Evolutionary conservation across 2,113 vertebrate species (phyloP).

Genomic region (Marcusenius ussheri): DNA sequence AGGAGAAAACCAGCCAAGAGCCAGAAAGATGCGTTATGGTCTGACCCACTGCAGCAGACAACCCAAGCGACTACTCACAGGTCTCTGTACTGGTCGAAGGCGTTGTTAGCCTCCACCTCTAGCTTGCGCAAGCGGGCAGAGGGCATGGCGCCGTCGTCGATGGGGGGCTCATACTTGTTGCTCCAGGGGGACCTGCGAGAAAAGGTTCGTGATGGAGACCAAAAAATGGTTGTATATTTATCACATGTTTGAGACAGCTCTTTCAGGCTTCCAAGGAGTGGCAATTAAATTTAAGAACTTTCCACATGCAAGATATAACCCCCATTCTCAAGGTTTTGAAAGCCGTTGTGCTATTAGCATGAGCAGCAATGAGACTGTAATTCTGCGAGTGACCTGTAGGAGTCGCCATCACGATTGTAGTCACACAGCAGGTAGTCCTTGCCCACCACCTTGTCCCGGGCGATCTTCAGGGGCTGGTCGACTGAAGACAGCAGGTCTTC

Average conservation of each 20-base stretch:
- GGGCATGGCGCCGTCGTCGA: slow-evolving; percentile 98
- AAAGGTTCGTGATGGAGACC: neutral
- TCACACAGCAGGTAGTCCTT: slow-evolving; percentile 98
- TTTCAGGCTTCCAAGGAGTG: neutral
- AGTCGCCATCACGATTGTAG: slow-evolving; percentile 98
- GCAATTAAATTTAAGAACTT: neutral
- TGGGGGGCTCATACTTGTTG: slow-evolving; percentile 96
- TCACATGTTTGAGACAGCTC: neutral
- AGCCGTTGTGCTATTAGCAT: neutral
- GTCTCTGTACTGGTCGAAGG: slow-evolving; percentile 99
- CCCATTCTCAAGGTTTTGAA: neutral
- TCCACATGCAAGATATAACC: neutral
- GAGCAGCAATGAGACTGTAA: neutral
- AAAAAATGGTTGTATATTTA: neutral
- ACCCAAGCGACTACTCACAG: slow-evolving; percentile 63
- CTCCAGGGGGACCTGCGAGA: slow-evolving; percentile 91
- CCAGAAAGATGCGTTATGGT: too few relatives aligned
- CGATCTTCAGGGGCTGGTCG: slow-evolving; percentile 97
- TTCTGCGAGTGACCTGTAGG: slow-evolving; percentile 73
- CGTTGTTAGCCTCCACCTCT: slow-evolving; percentile 96
- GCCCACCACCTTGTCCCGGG: slow-evolving; percentile 89
- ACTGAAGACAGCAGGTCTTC: slow-evolving; percentile 98
- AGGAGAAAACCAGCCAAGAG: neutral
- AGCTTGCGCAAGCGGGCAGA: slow-evolving; percentile 93
- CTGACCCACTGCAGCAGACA: neutral